A percentile compares a stretch with the other conserved stretches of the same genome.
phyloP scores from a whole-genome alignment of 2,113 vertebrate genomes.

The cattle (Bos taurus) region ARS-UCD2.0 NC_037332.1:32000501-32001000 shows the following conservation, averaged over 20 bases:
- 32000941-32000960: not conserved
- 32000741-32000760: not conserved
- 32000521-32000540: not conserved
- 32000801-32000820: not conserved
- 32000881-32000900: not conserved
- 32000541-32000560: not conserved
- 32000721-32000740: not conserved
- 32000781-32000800: not conserved
- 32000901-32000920: not conserved
- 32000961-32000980: not conserved
- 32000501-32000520: too few species aligned
- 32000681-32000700: not conserved
- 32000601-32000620: not conserved
- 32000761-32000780: not conserved
- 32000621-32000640: not conserved
- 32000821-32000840: not conserved
- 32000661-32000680: not conserved
- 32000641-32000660: not conserved
- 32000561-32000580: not conserved
- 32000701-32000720: not conserved
- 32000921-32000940: not conserved
- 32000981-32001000: not conserved
- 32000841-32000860: not conserved
- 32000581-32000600: not conserved
- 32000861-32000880: not conserved